A percentile compares a stretch with the other conserved stretches of the same genome.
Conservation (phyloP, 2,888 invertebrate species). For the Stenodera caucasica region DNA sequence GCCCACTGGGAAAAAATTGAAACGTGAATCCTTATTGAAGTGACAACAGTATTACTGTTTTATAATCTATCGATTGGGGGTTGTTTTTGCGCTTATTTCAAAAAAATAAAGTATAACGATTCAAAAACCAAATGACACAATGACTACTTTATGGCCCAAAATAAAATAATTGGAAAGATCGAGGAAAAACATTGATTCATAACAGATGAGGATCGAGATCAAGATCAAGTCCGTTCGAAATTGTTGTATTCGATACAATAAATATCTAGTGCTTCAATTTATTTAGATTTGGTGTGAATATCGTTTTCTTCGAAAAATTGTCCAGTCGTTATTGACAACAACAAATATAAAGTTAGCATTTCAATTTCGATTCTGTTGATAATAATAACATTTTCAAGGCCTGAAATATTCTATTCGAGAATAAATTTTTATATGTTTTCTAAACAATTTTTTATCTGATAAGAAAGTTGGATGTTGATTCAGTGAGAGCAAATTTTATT, state of each 20-base stretch:
- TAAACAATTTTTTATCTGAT: background rate
- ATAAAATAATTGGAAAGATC: too few species aligned
- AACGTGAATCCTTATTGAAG: background rate
- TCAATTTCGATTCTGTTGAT: background rate
- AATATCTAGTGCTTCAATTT: slow-evolving; percentile 2
- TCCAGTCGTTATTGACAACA: background rate
- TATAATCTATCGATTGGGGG: background rate
- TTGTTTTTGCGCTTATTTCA: background rate
- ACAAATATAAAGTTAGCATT: background rate
- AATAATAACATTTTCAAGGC: background rate
- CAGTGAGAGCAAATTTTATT: too few species aligned
- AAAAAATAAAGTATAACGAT: too few species aligned
- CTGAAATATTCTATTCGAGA: too few species aligned
- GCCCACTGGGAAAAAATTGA: background rate
- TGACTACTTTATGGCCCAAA: too few species aligned
- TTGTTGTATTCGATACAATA: too few species aligned
- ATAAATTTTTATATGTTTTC: too few species aligned
- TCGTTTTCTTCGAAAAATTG: background rate
- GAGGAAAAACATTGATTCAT: too few species aligned
- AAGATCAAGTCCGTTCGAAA: too few species aligned
- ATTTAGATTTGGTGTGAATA: background rate
- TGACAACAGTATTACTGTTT: background rate
- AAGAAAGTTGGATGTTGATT: background rate
- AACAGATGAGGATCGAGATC: too few species aligned
- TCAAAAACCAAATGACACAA: too few species aligned